These are phyloP conservation scores for Polydrusus tereticollis DNA, from an alignment of 2,888 invertebrate species.

Conservation along the genomic window DNA sequence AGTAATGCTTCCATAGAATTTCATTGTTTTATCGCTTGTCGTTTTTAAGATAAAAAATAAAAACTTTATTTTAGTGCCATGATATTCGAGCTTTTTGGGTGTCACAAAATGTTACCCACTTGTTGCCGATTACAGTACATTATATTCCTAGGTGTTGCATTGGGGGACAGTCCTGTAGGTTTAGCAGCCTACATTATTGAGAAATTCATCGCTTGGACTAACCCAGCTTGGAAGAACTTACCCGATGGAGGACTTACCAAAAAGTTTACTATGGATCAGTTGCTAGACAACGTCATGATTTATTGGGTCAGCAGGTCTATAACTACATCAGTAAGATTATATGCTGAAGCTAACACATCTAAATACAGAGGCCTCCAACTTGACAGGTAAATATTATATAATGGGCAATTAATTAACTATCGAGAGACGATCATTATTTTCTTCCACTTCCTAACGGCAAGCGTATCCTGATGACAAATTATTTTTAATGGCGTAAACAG, in stretches of 20 bases:
- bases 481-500: too few species aligned
- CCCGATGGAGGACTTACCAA: slow-evolving; percentile 77
- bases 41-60: too few species aligned
- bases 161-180: slow-evolving; percentile 85
- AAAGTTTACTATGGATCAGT: slow-evolving; percentile 77
- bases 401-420: neutral
- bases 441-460: too few species aligned
- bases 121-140: neutral
- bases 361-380: slow-evolving; percentile 33
- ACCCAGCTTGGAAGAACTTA: slow-evolving; percentile 66
- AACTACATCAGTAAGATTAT: slow-evolving; percentile 81
- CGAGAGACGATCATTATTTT: too few species aligned
- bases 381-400: slow-evolving; percentile 50
- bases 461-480: too few species aligned
- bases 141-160: slow-evolving; percentile 71
- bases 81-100: too few species aligned
- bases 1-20: too few species aligned
- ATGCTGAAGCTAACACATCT: slow-evolving; percentile 73
- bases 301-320: slow-evolving; percentile 84
- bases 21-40: too few species aligned
- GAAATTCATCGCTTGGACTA: slow-evolving; percentile 86
- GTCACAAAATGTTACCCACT: too few species aligned
- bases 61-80: too few species aligned
- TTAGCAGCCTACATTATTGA: slow-evolving; percentile 92
- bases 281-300: slow-evolving; percentile 84